Percentiles rank a stretch among this genome's conserved stretches.
Conservation (phyloP, 2,888 invertebrate genomes). For the Drosophila fungiperda region DNA sequence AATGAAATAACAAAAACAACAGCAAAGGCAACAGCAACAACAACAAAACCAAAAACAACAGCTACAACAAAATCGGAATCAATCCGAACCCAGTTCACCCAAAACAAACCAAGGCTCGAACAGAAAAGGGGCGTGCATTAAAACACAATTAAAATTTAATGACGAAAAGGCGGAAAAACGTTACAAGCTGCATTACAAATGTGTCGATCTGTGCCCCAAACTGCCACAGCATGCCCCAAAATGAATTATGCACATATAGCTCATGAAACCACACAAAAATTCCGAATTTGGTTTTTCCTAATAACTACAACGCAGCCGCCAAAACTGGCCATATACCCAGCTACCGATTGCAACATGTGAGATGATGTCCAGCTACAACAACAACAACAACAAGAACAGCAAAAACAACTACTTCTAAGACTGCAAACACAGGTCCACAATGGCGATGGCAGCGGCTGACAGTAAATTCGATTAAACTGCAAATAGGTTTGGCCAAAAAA, state of each 20-base stretch:
- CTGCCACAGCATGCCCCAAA: slow-evolving; percentile 45
- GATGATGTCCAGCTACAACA: slow-evolving; percentile 57
- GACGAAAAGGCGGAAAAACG: slow-evolving; percentile 76
- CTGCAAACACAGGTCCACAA: slow-evolving; percentile 23
- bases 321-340: slow-evolving; percentile 38
- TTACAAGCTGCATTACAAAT: slow-evolving; percentile 38
- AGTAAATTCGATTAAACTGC: slow-evolving; percentile 80
- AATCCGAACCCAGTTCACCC: slow-evolving; percentile 36
- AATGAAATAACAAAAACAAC: slow-evolving; percentile 17
- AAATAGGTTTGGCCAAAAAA: slow-evolving; percentile 75
- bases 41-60: slow-evolving; percentile 13
- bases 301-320: slow-evolving; percentile 63
- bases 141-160: slow-evolving; percentile 80
- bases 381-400: slow-evolving; percentile 19
- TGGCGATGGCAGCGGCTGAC: slow-evolving; percentile 67
- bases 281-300: slow-evolving; percentile 73
- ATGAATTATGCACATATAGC: slow-evolving; percentile 66
- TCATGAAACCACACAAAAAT: slow-evolving; percentile 66
- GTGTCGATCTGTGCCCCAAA: slow-evolving; percentile 33
- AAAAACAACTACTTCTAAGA: slow-evolving; percentile 9
- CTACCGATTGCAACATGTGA: slow-evolving; percentile 69
- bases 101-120: slow-evolving; percentile 11
- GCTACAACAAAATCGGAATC: slow-evolving; percentile 39
- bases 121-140: slow-evolving; percentile 51
- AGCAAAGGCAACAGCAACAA: neutral